A percentile compares a stretch with the other conserved stretches of the same genome.
Conservation (phyloP, 2,888 invertebrate species). For the Drosophila aldrichi region DNA sequence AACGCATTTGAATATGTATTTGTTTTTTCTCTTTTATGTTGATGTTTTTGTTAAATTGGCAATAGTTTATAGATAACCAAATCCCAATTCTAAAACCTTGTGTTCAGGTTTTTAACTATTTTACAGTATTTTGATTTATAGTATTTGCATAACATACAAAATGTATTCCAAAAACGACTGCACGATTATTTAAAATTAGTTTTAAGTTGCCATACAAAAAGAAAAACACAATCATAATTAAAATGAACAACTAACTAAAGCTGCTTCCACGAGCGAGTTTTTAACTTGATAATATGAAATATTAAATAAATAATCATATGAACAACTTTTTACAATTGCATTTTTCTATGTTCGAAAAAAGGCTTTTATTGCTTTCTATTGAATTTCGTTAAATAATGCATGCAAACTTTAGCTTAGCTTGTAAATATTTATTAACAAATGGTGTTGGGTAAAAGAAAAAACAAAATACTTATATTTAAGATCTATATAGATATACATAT, state of each 20-base stretch:
- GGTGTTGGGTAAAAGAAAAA: slow-evolving; percentile 24
- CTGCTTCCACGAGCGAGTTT: slow-evolving; percentile 38
- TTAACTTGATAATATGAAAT: slow-evolving; percentile 34
- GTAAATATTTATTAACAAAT: slow-evolving; percentile 37
- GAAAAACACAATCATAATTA: slow-evolving; percentile 6
- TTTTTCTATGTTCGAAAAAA: slow-evolving; percentile 41
- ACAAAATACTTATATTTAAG: slow-evolving; percentile 16
- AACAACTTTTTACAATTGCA: slow-evolving; percentile 61
- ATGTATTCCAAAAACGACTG: slow-evolving; percentile 41
- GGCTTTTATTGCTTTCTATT: slow-evolving; percentile 20
- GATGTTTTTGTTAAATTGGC: slow-evolving; percentile 4
- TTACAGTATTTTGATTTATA: slow-evolving; percentile 18
- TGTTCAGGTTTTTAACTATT: slow-evolving; percentile 16
- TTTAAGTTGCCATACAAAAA: slow-evolving; percentile 45
- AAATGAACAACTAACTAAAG: slow-evolving; percentile 30
- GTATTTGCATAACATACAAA: slow-evolving; percentile 12
- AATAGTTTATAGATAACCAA: not conserved
- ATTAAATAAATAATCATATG: slow-evolving; percentile 65
- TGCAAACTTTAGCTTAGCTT: slow-evolving; percentile 46
- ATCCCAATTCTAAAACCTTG: slow-evolving; percentile 25
- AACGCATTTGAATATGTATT: slow-evolving; percentile 13
- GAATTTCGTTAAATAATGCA: slow-evolving; percentile 27
- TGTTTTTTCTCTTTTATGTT: not conserved
- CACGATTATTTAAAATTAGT: slow-evolving; percentile 48
- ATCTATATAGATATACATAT: slow-evolving; percentile 9